These are phyloP conservation scores for Ophthalmolycus amberensis DNA, from an alignment of 2,113 vertebrate species.

Conservation along the genomic window DNA sequence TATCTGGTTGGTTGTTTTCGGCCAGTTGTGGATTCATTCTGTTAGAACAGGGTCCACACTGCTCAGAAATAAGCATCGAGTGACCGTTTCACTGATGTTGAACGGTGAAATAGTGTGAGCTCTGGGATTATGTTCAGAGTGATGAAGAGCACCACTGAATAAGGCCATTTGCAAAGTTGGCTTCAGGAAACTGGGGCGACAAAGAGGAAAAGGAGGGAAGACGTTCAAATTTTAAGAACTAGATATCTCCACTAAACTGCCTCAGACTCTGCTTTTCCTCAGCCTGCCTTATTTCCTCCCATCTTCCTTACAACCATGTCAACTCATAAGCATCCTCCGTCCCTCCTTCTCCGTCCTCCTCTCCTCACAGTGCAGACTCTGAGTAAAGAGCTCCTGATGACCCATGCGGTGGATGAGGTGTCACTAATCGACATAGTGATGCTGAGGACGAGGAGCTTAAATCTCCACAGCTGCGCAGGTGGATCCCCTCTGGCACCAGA, in stretches of 20 bases:
- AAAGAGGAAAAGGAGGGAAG: slow-evolving; percentile 36
- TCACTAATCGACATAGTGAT: slow-evolving; percentile 82
- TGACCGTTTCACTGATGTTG: slow-evolving; percentile 40
- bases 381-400: slow-evolving; percentile 86
- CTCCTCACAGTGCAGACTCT: slow-evolving; percentile 87
- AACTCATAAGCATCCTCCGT: slow-evolving; percentile 1
- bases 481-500: slow-evolving; percentile 85
- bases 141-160: slow-evolving; percentile 71
- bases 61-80: slow-evolving; percentile 32
- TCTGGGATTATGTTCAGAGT: slow-evolving; percentile 43
- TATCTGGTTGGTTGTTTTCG: slow-evolving; percentile 37
- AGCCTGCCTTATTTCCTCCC: not conserved
- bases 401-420: slow-evolving; percentile 87
- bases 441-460: slow-evolving; percentile 89
- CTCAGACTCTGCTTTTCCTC: not conserved
- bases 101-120: slow-evolving; percentile 36
- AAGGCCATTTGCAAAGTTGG: slow-evolving; percentile 57
- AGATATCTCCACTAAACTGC: slow-evolving; percentile 20
- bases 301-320: not conserved
- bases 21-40: slow-evolving; percentile 6
- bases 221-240: slow-evolving; percentile 15
- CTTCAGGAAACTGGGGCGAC: slow-evolving; percentile 42
- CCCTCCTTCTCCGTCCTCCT: slow-evolving; percentile 11
- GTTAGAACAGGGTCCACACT: slow-evolving; percentile 1
- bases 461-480: slow-evolving; percentile 95